Evolutionary conservation across 2,888 invertebrate genomes (phyloP).

Genomic region (Trisateles emortualis): DNA sequence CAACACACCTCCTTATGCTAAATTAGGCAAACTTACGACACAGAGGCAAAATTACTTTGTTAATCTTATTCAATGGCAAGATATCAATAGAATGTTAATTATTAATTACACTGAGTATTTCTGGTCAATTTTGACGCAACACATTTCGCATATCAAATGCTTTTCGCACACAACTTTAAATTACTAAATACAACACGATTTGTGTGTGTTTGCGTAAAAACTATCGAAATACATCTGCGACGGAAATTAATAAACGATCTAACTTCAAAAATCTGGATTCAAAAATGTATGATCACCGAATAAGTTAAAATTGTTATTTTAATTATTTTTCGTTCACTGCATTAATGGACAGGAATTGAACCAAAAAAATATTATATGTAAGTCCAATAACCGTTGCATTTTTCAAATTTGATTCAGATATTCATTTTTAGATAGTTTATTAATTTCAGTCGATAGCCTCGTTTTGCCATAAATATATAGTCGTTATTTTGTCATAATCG

Average conservation of each 20-base stretch:
- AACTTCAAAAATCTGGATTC: not conserved
- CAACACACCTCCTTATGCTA: slow-evolving; percentile 12
- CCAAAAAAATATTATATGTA: too few species aligned
- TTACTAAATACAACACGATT: slow-evolving; percentile 1
- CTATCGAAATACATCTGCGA: not conserved
- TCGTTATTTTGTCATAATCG: slow-evolving; percentile 41
- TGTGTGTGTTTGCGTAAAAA: not conserved
- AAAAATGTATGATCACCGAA: not conserved
- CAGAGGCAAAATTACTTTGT: slow-evolving; percentile 49
- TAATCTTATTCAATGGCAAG: slow-evolving; percentile 67
- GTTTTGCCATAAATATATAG: slow-evolving; percentile 13
- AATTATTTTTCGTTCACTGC: too few species aligned
- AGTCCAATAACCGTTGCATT: too few species aligned
- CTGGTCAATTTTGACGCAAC: slow-evolving; percentile 4
- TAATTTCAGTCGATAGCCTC: slow-evolving; percentile 14
- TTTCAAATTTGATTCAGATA: not conserved
- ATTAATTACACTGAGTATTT: slow-evolving; percentile 1
- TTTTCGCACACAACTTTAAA: not conserved
- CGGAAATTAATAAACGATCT: not conserved
- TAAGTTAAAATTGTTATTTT: too few species aligned
- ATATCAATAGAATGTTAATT: slow-evolving; percentile 50
- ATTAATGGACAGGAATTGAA: too few species aligned
- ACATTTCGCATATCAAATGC: not conserved
- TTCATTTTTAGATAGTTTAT: not conserved
- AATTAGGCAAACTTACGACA: slow-evolving; percentile 25